These are phyloP conservation scores for Standfussiana lucernea DNA, from an alignment of 2,888 invertebrate species.

Conservation along the genomic window DNA sequence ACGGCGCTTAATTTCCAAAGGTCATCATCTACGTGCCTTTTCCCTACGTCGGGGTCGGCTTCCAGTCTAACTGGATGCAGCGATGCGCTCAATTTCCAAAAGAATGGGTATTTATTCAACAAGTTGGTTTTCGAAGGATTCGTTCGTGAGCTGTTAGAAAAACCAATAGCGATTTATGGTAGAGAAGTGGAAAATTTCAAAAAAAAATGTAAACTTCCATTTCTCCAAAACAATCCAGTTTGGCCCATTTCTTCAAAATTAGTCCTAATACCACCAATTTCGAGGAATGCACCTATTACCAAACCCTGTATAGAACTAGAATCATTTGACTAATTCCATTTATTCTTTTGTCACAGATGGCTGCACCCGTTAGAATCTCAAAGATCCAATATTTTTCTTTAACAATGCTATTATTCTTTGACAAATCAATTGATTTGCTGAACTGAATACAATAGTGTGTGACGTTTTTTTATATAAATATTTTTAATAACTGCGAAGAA, in stretches of 20 bases:
- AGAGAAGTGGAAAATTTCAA: background rate
- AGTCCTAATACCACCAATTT: background rate
- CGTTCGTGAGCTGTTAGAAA: background rate
- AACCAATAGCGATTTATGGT: background rate
- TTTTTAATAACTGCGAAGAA: conserved; percentile 19
- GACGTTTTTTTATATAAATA: conserved; percentile 37
- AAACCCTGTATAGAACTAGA: background rate
- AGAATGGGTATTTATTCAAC: background rate
- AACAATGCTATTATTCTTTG: conserved; percentile 52
- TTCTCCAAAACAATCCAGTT: background rate
- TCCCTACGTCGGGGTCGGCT: background rate
- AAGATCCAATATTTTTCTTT: conserved; percentile 18
- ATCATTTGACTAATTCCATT: background rate
- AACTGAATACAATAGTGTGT: conserved; percentile 38
- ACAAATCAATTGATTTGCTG: conserved; percentile 26
- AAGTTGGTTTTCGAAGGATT: background rate
- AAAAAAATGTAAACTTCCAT: background rate
- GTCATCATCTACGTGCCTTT: background rate
- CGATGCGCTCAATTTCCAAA: background rate
- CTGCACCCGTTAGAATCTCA: conserved; percentile 8
- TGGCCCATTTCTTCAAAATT: background rate
- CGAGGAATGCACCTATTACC: background rate
- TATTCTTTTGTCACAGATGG: background rate
- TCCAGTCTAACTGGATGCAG: background rate
- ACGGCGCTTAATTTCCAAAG: background rate